phyloP scores from a whole-genome alignment of 2,797 vertebrate species.

The Leptoclinus maculatus region DNA sequence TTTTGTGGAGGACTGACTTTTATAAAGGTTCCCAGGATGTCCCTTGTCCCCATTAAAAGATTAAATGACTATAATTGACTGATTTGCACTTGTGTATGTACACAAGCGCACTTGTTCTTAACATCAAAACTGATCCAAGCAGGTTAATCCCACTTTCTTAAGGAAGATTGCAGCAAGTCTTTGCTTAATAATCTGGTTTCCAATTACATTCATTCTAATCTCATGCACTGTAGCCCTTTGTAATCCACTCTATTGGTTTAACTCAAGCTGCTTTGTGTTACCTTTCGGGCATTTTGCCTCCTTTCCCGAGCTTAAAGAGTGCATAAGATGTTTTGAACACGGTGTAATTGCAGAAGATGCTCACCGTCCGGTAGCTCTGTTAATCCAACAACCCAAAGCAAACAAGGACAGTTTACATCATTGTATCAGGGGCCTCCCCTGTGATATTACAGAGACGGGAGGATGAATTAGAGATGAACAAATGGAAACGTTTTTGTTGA shows the following conservation, averaged over 20 bases:
- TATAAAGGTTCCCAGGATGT: slow-evolving; percentile 31
- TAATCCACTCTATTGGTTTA: slow-evolving; percentile 76
- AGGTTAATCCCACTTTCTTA: slow-evolving; percentile 68
- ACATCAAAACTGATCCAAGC: slow-evolving; percentile 45
- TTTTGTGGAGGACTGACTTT: not conserved
- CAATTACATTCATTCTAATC: slow-evolving; percentile 69
- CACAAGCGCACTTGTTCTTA: not conserved
- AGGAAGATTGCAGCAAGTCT: slow-evolving; percentile 46
- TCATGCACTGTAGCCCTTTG: slow-evolving; percentile 35
- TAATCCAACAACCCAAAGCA: not conserved
- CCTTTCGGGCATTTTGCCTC: slow-evolving; percentile 43
- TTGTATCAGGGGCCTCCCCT: not conserved
- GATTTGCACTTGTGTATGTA: not conserved
- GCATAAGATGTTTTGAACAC: not conserved
- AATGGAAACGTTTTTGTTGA: not conserved
- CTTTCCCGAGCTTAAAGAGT: slow-evolving; percentile 9
- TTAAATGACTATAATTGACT: slow-evolving; percentile 17
- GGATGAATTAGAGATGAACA: not conserved
- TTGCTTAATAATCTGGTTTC: slow-evolving; percentile 70
- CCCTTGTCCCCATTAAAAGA: slow-evolving; percentile 9
- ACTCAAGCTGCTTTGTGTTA: slow-evolving; percentile 60
- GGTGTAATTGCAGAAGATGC: not conserved
- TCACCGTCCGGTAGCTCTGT: not conserved
- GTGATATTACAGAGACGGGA: not conserved
- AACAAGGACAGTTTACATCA: not conserved